Base-by-base conservation (phyloP, 2,888 invertebrate species). In the Heliconius charithonia region DNA sequence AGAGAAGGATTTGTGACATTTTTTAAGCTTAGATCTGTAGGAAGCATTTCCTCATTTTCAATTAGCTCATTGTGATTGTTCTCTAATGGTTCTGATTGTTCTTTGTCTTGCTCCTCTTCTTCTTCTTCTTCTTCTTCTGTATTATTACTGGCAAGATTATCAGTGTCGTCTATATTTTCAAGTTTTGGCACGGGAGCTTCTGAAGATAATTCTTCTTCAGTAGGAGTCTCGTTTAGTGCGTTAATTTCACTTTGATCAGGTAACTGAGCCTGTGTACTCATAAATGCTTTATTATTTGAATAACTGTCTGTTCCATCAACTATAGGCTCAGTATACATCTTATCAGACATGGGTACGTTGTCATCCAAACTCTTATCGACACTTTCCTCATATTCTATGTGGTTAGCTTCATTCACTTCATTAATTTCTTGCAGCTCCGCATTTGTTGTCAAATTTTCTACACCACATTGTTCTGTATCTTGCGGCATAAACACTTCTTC, bases 21-120 rank as follows among this genome's bases (percentile, higher is more conserved):
- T 88, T 92, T 95, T 86, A 95, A 88, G 85, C 95, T 95, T 84
- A 96, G 87, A 89, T 96, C 96, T 19, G 96, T 96, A 9, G 96
- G 96, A 79, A 93, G 90, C 76, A 95, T 89, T 78, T 95, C 95
- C 70, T 94, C 95, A 82, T 86, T 85, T 56, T 83, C 84, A 29
- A 84, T 81, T 25, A 84, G 79, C 70, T 81, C 84, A 22, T 81
- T 82, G 73, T 84, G 85, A 25, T 73, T 78, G 6, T 72, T 70
- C 10, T 75, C 37, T n/a, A 62, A 71, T 6, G 81, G 78, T 22
- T 77, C 82, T 51, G 77, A 56, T 56, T 56, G 29, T 29, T 71
- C 56, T 22, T 51, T 71, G 22, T 56, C 29, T n/a, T 51, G 72
- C 19, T 82, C 81, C 72, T 83, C n/a, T n/a, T n/a, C n/a, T n/a